Evolutionary conservation across 2,888 invertebrate genomes (phyloP).

Genomic region (Lasioglossum malachurum): DNA sequence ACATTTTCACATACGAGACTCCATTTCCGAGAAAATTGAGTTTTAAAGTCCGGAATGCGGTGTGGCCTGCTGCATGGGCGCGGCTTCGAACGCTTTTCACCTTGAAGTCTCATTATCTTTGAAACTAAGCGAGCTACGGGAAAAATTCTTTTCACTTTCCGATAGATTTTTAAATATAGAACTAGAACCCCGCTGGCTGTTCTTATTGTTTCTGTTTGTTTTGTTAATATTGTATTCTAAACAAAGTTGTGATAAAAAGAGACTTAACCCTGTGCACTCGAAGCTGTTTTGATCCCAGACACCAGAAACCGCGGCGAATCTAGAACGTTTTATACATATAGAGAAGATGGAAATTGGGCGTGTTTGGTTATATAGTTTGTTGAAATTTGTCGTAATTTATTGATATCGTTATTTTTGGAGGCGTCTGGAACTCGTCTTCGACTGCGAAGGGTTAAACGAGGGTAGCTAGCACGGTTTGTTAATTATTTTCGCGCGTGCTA

Average conservation of each 20-base stretch:
- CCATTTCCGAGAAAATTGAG: background rate
- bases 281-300: background rate
- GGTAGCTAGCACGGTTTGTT: background rate
- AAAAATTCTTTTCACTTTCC: background rate
- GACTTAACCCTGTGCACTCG: background rate
- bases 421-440: background rate
- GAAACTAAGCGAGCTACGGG: background rate
- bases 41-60: background rate
- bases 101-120: background rate
- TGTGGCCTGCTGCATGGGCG: background rate
- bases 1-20: background rate
- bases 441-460: background rate
- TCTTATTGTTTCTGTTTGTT: background rate
- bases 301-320: background rate
- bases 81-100: background rate
- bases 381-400: background rate
- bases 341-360: background rate
- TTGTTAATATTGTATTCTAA: background rate
- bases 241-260: background rate
- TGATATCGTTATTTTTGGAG: background rate
- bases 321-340: background rate
- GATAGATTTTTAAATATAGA: background rate
- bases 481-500: background rate
- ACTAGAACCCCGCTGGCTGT: background rate
- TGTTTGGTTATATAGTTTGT: background rate